Percentiles rank a stretch among this genome's conserved stretches.
Conservation (phyloP, 2,113 vertebrate species). For the Elephantulus edwardii region DNA sequence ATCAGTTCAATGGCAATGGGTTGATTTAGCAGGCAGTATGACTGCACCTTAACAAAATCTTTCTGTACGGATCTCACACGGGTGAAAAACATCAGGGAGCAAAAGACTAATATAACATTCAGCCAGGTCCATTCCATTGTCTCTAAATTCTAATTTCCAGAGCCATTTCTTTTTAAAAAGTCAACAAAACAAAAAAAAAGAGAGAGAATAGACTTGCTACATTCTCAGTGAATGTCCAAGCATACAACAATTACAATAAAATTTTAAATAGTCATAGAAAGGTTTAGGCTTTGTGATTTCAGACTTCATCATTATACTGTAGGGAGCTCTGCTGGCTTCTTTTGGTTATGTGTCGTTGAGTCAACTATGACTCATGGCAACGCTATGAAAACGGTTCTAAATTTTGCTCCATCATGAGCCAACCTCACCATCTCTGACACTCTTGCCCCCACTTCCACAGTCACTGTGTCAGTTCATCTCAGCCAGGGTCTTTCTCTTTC, state of each 20-base stretch:
- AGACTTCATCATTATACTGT: background rate
- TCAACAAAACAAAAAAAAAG: background rate
- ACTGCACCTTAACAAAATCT: background rate
- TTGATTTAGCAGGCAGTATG: background rate
- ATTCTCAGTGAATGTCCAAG: background rate
- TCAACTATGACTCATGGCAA: no score
- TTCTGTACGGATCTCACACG: background rate
- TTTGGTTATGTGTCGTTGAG: no score
- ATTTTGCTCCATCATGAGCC: no score
- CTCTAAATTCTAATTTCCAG: background rate
- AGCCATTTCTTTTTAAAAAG: conserved; percentile 36
- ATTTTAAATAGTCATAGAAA: background rate
- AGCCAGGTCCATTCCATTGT: background rate
- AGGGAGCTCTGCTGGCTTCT: no score
- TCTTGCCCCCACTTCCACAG: no score
- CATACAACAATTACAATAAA: background rate
- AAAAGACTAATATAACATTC: background rate
- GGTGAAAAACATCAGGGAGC: background rate
- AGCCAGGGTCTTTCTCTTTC: no score
- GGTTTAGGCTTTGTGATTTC: background rate
- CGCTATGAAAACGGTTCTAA: no score
- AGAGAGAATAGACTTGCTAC: background rate
- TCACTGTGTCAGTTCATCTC: no score
- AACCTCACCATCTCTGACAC: no score
- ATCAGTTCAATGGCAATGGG: no score